Conservation (phyloP, 2,888 invertebrate genomes). For the Sesamia inferens region DNA sequence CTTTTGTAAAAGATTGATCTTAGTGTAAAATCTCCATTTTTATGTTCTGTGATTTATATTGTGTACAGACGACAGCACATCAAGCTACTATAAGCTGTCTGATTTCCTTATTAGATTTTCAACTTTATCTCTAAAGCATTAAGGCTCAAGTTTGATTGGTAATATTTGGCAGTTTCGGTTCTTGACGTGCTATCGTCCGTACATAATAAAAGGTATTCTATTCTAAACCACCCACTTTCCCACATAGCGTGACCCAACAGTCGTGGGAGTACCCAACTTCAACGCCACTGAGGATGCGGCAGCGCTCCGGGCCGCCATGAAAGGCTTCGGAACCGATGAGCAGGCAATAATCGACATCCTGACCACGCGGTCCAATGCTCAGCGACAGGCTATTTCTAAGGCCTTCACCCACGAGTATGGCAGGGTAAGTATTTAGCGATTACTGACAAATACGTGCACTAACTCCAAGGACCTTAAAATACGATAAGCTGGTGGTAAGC, state of each 20-base stretch:
- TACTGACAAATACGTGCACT: neutral
- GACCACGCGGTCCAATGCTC: slow-evolving; percentile 91
- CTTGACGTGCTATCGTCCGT: no score
- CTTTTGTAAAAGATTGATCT: no score
- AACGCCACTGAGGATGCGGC: slow-evolving; percentile 92
- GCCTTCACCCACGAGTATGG: slow-evolving; percentile 91
- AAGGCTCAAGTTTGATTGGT: no score
- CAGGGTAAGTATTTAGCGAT: slow-evolving; percentile 80
- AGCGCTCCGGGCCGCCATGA: slow-evolving; percentile 92
- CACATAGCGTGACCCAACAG: slow-evolving; percentile 88
- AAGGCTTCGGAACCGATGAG: slow-evolving; percentile 94
- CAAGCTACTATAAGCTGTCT: no score
- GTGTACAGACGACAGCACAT: no score
- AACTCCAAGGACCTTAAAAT: neutral
- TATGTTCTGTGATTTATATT: no score
- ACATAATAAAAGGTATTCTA: no score
- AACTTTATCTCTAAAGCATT: no score
- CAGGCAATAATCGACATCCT: slow-evolving; percentile 93
- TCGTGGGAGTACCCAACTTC: slow-evolving; percentile 90
- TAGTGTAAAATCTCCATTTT: no score
- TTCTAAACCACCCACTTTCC: neutral
- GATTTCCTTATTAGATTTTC: no score
- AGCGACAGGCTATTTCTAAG: slow-evolving; percentile 92
- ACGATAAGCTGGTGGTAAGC: no score
- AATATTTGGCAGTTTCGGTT: no score